These are phyloP conservation scores for Xestia sexstrigata DNA, from an alignment of 2,888 invertebrate genomes.

Conservation along the genomic window DNA sequence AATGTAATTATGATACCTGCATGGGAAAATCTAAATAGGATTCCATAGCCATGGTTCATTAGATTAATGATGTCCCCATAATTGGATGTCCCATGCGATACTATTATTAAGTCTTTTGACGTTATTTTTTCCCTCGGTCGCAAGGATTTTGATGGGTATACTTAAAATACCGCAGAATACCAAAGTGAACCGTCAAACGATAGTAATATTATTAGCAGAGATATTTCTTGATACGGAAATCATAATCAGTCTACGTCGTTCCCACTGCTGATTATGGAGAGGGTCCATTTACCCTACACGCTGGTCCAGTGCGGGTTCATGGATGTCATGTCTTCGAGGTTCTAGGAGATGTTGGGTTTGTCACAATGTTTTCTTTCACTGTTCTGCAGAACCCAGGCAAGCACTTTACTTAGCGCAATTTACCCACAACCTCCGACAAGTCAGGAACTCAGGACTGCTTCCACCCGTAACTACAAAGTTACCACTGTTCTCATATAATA, in stretches of 20 bases:
- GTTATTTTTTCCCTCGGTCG: slow-evolving; percentile 36
- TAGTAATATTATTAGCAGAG: neutral
- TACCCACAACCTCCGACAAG: too few relatives aligned
- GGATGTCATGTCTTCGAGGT: neutral
- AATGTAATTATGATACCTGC: slow-evolving; percentile 74
- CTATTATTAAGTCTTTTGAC: slow-evolving; percentile 77
- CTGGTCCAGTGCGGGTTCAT: neutral
- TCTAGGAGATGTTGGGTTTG: neutral
- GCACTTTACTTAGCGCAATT: too few relatives aligned
- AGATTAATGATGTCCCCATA: slow-evolving; percentile 86
- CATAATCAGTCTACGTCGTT: neutral
- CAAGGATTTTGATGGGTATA: neutral
- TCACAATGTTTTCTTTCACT: neutral
- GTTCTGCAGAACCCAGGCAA: neutral
- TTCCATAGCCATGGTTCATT: slow-evolving; percentile 82
- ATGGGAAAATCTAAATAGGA: slow-evolving; percentile 80
- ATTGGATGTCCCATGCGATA: slow-evolving; percentile 87
- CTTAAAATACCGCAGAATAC: neutral
- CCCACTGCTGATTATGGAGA: neutral
- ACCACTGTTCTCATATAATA: neutral
- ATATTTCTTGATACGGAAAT: neutral
- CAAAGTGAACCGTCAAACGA: neutral
- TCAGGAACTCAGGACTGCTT: too few relatives aligned
- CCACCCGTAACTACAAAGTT: neutral
- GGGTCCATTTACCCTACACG: too few relatives aligned